A percentile compares a stretch with the other conserved stretches of the same genome.
These are phyloP conservation scores for Clinocottus analis DNA, from an alignment of 2,113 vertebrate genomes.

Conservation along the genomic window DNA sequence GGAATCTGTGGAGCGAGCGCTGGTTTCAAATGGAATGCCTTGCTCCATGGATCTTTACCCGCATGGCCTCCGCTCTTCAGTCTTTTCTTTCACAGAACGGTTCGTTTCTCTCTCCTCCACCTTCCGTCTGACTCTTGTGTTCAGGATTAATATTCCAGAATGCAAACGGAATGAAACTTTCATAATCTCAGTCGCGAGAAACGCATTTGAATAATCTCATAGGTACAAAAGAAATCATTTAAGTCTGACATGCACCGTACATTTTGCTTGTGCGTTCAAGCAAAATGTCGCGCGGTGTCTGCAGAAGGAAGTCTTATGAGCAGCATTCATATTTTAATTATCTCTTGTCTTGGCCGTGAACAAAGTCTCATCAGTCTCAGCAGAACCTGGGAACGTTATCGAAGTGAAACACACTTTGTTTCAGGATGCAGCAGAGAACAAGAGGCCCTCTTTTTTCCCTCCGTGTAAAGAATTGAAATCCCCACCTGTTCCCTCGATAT, in stretches of 20 bases:
- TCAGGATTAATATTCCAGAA: background rate
- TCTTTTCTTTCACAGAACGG: background rate
- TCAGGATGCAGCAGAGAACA: constrained; percentile 29
- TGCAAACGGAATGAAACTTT: constrained; percentile 5
- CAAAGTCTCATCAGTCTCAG: constrained; percentile 8
- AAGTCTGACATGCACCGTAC: background rate
- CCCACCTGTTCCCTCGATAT: constrained; percentile 32
- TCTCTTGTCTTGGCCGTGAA: constrained; percentile 1
- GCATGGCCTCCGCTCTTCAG: background rate
- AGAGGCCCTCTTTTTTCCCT: background rate
- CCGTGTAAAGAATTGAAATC: constrained; percentile 1
- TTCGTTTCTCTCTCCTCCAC: background rate
- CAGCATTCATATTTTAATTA: constrained; percentile 34
- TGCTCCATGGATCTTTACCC: background rate
- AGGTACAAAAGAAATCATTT: constrained; percentile 6
- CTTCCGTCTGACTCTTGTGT: background rate
- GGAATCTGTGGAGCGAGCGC: background rate
- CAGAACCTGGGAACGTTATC: constrained; percentile 35
- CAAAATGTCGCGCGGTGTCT: constrained; percentile 1
- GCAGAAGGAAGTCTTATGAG: constrained; percentile 6
- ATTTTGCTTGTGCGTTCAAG: background rate
- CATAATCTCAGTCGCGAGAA: constrained; percentile 1
- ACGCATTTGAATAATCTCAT: constrained; percentile 1
- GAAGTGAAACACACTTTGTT: constrained; percentile 28
- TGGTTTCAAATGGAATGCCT: background rate